Conservation (phyloP, 2,888 invertebrate species). For the Caenorhabditis imperialis region DNA sequence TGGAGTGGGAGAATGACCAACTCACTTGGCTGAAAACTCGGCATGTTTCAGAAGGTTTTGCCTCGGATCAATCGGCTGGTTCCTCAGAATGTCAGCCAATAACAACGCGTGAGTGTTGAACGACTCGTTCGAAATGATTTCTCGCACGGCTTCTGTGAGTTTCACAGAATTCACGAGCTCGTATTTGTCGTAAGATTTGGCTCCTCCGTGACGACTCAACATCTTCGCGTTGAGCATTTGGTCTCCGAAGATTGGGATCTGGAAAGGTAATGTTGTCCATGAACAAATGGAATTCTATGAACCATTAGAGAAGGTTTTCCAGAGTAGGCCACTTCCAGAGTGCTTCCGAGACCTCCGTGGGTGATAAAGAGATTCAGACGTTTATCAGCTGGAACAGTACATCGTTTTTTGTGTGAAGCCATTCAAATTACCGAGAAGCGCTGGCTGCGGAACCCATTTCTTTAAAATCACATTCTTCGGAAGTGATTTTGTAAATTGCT, state of each 20-base stretch:
- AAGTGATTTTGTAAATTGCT: slow-evolving; percentile 13
- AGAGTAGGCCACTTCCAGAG: slow-evolving; percentile 32
- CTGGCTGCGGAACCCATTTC: slow-evolving; percentile 40
- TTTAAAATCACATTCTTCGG: slow-evolving; percentile 33
- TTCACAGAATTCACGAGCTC: slow-evolving; percentile 3
- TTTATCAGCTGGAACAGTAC: slow-evolving; percentile 17
- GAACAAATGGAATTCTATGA: too few species aligned
- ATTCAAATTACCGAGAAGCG: slow-evolving; percentile 11
- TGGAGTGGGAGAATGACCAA: neutral
- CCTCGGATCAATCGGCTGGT: slow-evolving; percentile 45
- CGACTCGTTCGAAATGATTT: slow-evolving; percentile 3
- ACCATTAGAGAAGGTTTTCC: slow-evolving; percentile 37
- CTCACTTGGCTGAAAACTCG: slow-evolving; percentile 25
- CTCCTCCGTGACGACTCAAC: slow-evolving; percentile 35
- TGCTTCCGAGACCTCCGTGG: slow-evolving; percentile 40
- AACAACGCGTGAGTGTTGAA: slow-evolving; percentile 10
- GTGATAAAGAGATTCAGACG: slow-evolving; percentile 27
- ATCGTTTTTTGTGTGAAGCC: neutral
- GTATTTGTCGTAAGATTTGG: slow-evolving; percentile 23
- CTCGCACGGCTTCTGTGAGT: neutral
- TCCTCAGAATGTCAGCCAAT: slow-evolving; percentile 10
- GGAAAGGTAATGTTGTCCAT: too few species aligned
- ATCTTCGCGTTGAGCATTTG: slow-evolving; percentile 33
- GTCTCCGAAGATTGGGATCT: slow-evolving; percentile 37
- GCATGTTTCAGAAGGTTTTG: slow-evolving; percentile 18